phyloP scores from a whole-genome alignment of 2,797 vertebrate genomes.

The Lagodon rhomboides region DNA sequence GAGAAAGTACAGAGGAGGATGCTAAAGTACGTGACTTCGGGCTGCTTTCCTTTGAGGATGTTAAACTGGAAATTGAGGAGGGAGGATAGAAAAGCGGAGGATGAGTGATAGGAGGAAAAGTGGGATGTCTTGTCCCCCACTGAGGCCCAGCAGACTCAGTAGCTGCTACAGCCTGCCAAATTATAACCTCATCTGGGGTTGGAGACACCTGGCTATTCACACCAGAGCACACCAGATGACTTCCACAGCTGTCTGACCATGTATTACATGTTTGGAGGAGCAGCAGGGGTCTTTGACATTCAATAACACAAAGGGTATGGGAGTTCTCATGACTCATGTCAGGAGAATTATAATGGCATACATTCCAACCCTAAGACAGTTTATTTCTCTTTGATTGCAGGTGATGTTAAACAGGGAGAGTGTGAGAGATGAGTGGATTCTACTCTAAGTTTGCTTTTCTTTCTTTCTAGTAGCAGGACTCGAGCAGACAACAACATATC shows the following conservation, averaged over 20 bases:
- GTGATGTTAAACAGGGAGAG: conserved; percentile 70
- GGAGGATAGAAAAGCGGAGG: conserved; percentile 39
- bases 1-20: conserved; percentile 26
- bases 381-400: conserved; percentile 76
- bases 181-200: conserved; percentile 80
- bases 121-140: conserved; percentile 73
- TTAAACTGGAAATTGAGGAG: conserved; percentile 55
- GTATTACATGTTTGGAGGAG: conserved; percentile 81
- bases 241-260: conserved; percentile 78
- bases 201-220: conserved; percentile 81
- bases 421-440: conserved; percentile 46
- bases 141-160: conserved; percentile 77
- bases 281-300: conserved; percentile 80
- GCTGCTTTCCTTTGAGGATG: conserved; percentile 45
- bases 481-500: conserved; percentile 16
- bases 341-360: conserved; percentile 66
- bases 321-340: conserved; percentile 74
- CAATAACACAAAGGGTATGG: conserved; percentile 69
- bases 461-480: conserved; percentile 29
- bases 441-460: conserved; percentile 39
- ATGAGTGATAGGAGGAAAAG: conserved; percentile 78
- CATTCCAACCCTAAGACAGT: conserved; percentile 58
- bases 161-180: conserved; percentile 79
- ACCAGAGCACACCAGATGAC: conserved; percentile 74
- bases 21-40: conserved; percentile 28